Conservation (phyloP, 2,113 vertebrate species). For the Psilopogon haemacephalus region DNA sequence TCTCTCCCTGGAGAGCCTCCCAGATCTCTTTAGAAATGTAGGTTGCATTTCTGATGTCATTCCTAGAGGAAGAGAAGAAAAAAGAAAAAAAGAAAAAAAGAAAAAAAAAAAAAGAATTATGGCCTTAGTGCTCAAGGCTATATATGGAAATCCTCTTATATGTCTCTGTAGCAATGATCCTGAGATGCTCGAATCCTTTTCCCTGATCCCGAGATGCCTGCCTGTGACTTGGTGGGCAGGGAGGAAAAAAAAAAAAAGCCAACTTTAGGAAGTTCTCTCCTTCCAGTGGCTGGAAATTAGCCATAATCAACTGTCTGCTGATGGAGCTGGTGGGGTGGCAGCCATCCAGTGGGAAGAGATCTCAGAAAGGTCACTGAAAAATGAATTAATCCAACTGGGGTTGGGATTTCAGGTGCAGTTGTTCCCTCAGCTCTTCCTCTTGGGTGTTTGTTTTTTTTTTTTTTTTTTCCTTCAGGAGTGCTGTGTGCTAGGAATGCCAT, state of each 20-base stretch:
- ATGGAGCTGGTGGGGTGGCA: not conserved
- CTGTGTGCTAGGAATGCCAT: not conserved
- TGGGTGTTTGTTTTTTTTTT: no score
- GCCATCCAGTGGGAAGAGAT: not conserved
- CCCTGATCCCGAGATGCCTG: not conserved
- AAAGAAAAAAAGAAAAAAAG: conserved; percentile 20
- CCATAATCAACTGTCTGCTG: not conserved
- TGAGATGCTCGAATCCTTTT: not conserved
- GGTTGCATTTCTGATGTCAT: not conserved
- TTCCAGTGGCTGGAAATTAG: not conserved
- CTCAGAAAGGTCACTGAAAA: not conserved
- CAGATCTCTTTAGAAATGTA: conserved; percentile 29
- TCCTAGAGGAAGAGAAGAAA: not conserved
- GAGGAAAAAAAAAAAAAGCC: not conserved
- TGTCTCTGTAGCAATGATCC: not conserved
- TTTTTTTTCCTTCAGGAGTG: not conserved
- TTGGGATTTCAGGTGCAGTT: not conserved
- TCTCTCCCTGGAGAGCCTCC: not conserved
- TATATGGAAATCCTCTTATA: conserved; percentile 7
- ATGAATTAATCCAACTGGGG: not conserved
- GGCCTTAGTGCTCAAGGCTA: not conserved
- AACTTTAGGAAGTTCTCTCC: not conserved
- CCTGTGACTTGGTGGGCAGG: not conserved
- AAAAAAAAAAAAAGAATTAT: conserved; percentile 10
- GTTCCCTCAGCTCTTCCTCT: not conserved